phyloP scores from a whole-genome alignment of 1,140 invertebrate genomes.

The Trichogramma pretiosum region DNA sequence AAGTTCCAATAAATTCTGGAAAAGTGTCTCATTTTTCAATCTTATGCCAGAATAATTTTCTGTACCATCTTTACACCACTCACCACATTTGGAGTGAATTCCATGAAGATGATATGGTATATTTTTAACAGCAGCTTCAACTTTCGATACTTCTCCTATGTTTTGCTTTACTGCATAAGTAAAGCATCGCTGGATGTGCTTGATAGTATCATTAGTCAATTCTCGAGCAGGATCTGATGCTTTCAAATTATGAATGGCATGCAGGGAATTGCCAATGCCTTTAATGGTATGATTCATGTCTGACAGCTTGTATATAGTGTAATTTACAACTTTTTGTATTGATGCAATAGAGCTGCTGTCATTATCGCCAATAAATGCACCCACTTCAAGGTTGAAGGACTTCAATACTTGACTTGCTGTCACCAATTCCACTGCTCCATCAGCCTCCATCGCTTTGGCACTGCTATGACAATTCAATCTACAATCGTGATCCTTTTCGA shows the following conservation, averaged over 20 bases:
- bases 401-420: conserved; percentile 4
- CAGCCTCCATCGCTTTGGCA: conserved; percentile 11
- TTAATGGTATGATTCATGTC: conserved; percentile 9
- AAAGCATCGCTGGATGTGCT: conserved; percentile 5
- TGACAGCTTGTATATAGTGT: conserved; percentile 3
- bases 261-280: not conserved
- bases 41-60: not conserved
- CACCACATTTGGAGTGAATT: conserved; percentile 8
- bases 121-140: not conserved
- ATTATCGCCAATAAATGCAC: conserved; percentile 4
- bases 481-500: conserved; percentile 7
- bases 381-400: conserved; percentile 1
- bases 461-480: conserved; percentile 9
- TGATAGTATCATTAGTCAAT: conserved; percentile 1
- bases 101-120: conserved; percentile 5
- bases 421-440: conserved; percentile 1
- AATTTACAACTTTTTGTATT: not conserved
- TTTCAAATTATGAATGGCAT: not conserved
- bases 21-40: conserved; percentile 8
- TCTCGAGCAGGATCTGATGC: not conserved
- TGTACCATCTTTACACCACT: conserved; percentile 6
- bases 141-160: not conserved
- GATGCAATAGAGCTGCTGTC: conserved; percentile 1
- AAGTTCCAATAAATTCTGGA: conserved; percentile 8
- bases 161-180: conserved; percentile 3